Conservation (phyloP, 2,888 invertebrate genomes). For the Eueremaeus valkanovi region DNA sequence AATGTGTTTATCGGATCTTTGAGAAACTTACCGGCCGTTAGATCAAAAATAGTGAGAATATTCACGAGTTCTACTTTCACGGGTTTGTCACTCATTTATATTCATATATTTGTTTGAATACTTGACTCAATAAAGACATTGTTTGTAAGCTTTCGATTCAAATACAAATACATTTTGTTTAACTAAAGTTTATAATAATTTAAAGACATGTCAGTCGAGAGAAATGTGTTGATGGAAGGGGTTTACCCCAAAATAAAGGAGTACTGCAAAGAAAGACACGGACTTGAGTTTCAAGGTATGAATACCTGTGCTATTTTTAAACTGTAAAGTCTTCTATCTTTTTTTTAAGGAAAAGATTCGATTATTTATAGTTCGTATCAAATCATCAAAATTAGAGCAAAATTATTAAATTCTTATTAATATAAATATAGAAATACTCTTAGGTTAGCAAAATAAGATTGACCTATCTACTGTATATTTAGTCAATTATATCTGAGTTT, state of each 20-base stretch:
- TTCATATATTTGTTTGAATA: no score
- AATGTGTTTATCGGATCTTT: slow-evolving; percentile 83
- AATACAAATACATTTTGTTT: background rate
- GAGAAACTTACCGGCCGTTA: slow-evolving; percentile 84
- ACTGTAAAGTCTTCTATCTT: background rate
- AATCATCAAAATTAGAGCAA: background rate
- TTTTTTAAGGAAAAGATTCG: background rate
- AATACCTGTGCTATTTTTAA: slow-evolving; percentile 38
- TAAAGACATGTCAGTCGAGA: slow-evolving; percentile 85
- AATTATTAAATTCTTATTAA: background rate
- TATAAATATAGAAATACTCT: no score
- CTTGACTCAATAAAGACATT: no score
- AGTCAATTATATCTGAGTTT: no score
- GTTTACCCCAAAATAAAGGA: slow-evolving; percentile 95
- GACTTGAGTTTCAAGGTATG: slow-evolving; percentile 85
- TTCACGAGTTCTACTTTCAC: slow-evolving; percentile 98
- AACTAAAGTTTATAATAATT: background rate
- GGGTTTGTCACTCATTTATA: slow-evolving; percentile 63
- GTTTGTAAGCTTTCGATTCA: background rate
- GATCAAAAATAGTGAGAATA: slow-evolving; percentile 95
- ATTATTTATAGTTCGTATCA: background rate
- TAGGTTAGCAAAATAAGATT: no score
- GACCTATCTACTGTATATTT: no score
- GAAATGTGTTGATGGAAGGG: slow-evolving; percentile 95
- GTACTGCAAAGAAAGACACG: slow-evolving; percentile 93